A percentile compares a stretch with the other conserved stretches of the same genome.
Conservation (phyloP, 2,888 invertebrate species). For the Cephalotes varians region DNA sequence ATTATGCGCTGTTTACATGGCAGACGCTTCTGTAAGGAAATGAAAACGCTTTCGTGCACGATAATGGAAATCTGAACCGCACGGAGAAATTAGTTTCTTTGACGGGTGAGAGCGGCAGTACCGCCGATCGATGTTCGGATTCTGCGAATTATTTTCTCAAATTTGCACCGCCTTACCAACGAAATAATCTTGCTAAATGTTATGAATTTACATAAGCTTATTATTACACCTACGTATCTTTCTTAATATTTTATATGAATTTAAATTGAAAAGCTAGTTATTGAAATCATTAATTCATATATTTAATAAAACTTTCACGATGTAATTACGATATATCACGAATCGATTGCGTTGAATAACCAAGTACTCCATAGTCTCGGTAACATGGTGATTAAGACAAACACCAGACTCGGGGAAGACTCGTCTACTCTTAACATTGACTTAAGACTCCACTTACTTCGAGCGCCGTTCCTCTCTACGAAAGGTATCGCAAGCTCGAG, state of each 20-base stretch:
- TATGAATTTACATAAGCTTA: neutral
- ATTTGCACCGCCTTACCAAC: neutral
- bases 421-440: slow-evolving; percentile 44
- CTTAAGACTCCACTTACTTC: slow-evolving; percentile 40
- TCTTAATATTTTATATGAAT: neutral
- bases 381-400: slow-evolving; percentile 27
- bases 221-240: neutral
- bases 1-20: slow-evolving; percentile 54
- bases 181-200: neutral
- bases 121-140: neutral
- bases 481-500: slow-evolving; percentile 42
- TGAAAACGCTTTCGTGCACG: slow-evolving; percentile 50
- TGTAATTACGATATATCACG: neutral
- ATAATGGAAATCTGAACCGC: slow-evolving; percentile 52
- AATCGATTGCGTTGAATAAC: neutral
- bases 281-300: neutral
- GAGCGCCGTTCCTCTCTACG: neutral
- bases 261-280: neutral
- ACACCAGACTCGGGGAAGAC: slow-evolving; percentile 15
- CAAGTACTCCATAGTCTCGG: neutral
- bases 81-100: slow-evolving; percentile 53
- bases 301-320: neutral
- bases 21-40: slow-evolving; percentile 54
- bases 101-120: slow-evolving; percentile 22
- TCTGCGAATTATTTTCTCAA: slow-evolving; percentile 25